These are phyloP conservation scores for Volucella zonaria DNA, from an alignment of 2,888 invertebrate genomes.

Conservation along the genomic window DNA sequence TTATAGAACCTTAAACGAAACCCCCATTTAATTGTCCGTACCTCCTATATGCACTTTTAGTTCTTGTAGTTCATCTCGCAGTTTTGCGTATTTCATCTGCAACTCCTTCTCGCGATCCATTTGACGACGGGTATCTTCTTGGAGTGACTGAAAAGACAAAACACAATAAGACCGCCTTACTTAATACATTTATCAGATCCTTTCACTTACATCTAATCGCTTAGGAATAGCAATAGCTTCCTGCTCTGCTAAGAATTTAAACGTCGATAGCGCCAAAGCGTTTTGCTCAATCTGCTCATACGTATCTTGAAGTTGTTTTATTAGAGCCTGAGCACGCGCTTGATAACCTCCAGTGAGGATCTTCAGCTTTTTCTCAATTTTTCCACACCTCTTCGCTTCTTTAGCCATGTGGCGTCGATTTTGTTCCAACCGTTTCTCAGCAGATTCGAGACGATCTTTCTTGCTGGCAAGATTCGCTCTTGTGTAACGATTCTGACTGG, in stretches of 20 bases:
- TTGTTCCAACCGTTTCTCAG: constrained; percentile 95
- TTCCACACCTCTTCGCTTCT: constrained; percentile 97
- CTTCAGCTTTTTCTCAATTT: constrained; percentile 98
- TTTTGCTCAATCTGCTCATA: constrained; percentile 96
- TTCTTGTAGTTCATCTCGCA: constrained; percentile 86
- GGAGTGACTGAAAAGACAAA: constrained; percentile 86
- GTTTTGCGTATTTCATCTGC: constrained; percentile 91
- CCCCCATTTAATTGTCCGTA: background rate
- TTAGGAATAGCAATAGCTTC: constrained; percentile 95
- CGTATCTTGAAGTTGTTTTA: constrained; percentile 93
- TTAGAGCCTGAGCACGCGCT: constrained; percentile 90
- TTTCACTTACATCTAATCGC: constrained; percentile 88
- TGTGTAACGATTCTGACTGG: constrained; percentile 95
- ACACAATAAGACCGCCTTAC: background rate
- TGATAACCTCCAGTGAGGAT: constrained; percentile 97
- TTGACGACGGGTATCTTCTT: constrained; percentile 96
- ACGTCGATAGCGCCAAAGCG: constrained; percentile 94
- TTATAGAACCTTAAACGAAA: background rate
- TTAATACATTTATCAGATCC: background rate
- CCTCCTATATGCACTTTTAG: constrained; percentile 75
- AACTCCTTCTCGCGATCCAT: constrained; percentile 94
- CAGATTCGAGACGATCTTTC: constrained; percentile 96
- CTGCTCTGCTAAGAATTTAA: constrained; percentile 93
- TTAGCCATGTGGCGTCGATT: constrained; percentile 98
- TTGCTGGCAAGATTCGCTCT: constrained; percentile 97